Evolutionary conservation across 2,797 vertebrate genomes (phyloP).

Genomic region (Rachycentron canadum): DNA sequence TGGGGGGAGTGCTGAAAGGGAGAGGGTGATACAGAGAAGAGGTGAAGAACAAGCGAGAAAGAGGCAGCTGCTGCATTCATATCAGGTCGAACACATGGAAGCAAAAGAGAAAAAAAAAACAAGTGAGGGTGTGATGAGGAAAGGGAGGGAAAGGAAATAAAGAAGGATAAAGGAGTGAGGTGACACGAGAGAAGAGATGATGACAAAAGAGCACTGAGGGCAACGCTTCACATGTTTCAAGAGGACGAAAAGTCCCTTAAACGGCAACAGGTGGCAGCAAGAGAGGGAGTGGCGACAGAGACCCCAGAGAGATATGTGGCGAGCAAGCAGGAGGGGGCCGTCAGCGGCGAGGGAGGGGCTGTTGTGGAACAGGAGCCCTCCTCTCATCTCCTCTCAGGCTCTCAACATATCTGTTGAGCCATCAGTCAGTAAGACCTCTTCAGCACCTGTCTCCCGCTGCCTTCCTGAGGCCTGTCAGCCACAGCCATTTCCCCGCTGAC

Average conservation of each 20-base stretch:
- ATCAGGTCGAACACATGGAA: slow-evolving; percentile 39
- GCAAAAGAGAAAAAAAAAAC: background rate
- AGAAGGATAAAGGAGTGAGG: slow-evolving; percentile 17
- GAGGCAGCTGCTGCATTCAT: slow-evolving; percentile 66
- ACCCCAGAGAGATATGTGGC: slow-evolving; percentile 46
- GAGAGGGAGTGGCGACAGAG: slow-evolving; percentile 18
- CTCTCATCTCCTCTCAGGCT: slow-evolving; percentile 54
- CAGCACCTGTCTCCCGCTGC: slow-evolving; percentile 75
- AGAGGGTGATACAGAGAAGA: slow-evolving; percentile 8
- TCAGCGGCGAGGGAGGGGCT: slow-evolving; percentile 39
- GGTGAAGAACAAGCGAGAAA: slow-evolving; percentile 55
- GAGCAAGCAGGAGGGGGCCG: slow-evolving; percentile 15
- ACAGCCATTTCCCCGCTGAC: slow-evolving; percentile 71
- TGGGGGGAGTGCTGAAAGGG: background rate
- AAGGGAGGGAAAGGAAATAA: slow-evolving; percentile 27
- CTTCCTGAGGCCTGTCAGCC: slow-evolving; percentile 79
- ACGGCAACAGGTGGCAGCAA: slow-evolving; percentile 70
- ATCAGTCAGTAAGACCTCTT: slow-evolving; percentile 74
- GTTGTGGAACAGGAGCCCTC: slow-evolving; percentile 60
- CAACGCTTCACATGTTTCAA: slow-evolving; percentile 13
- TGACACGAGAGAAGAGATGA: slow-evolving; percentile 28
- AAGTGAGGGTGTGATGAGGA: slow-evolving; percentile 23
- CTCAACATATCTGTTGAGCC: slow-evolving; percentile 66
- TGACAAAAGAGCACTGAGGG: background rate
- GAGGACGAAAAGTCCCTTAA: slow-evolving; percentile 24